These are phyloP conservation scores for Drosophila triauraria DNA, from an alignment of 1,140 invertebrate species.

Conservation along the genomic window DNA sequence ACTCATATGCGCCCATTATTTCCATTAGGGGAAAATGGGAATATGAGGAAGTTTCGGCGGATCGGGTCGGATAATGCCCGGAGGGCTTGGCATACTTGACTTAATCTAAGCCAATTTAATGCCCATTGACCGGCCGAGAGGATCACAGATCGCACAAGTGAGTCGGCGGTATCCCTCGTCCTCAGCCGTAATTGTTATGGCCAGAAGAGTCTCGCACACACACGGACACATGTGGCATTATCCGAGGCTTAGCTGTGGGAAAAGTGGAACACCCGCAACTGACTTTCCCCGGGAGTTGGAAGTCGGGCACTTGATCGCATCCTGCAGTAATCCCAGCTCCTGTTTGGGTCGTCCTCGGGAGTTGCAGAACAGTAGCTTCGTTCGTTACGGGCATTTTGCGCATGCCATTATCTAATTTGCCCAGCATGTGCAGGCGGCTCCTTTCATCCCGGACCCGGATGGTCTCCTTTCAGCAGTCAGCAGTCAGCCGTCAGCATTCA, in stretches of 20 bases:
- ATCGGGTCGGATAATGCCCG: conserved; percentile 5
- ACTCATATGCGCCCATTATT: conserved; percentile 69
- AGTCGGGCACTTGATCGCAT: conserved; percentile 58
- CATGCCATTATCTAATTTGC: conserved; percentile 77
- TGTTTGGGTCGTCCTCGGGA: conserved; percentile 21
- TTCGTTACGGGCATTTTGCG: conserved; percentile 60
- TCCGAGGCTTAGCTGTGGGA: conserved; percentile 61
- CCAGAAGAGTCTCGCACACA: conserved; percentile 35
- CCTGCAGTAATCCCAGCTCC: conserved; percentile 63
- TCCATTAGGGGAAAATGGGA: conserved; percentile 30
- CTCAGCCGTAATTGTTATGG: conserved; percentile 55
- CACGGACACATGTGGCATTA: conserved; percentile 60
- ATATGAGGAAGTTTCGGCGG: conserved; percentile 26
- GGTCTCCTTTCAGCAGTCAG: conserved; percentile 10
- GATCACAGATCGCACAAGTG: conserved; percentile 60
- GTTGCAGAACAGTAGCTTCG: conserved; percentile 66
- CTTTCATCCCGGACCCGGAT: conserved; percentile 9
- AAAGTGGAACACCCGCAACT: conserved; percentile 76
- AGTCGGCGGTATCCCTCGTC: conserved; percentile 10
- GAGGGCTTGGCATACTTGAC: conserved; percentile 71
- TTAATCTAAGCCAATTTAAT: conserved; percentile 82
- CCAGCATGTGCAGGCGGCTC: conserved; percentile 49
- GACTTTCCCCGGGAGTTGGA: conserved; percentile 38
- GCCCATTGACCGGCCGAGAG: conserved; percentile 56
- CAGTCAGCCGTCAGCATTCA: background rate